Base-by-base conservation (phyloP, 2,113 vertebrate genomes). In the Dascyllus trimaculatus region DNA sequence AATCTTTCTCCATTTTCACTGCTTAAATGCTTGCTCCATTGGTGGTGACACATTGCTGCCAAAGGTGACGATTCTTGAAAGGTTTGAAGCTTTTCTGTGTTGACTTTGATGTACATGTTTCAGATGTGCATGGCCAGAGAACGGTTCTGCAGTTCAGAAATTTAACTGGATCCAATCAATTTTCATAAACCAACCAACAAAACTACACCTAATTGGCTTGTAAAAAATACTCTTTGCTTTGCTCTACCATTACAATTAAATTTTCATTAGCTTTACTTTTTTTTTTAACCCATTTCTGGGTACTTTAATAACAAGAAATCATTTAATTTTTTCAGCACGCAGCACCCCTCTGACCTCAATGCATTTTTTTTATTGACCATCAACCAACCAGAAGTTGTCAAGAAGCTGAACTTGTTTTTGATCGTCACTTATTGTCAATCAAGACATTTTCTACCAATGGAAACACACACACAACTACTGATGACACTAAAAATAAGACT, bases 1-100 rank as follows among this genome's bases (percentile, higher is more conserved):
- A 56, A 80, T 85, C 84, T 89, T 89, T 77, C 53, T 67, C 9
- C 2, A 3, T 69, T 75, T 63, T 52, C 25, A 58, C 21, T 0
- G 17, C 9, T 26, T 32, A 11, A 48, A 64, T 65, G 14, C 80
- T 69, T 66, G 26, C 2, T 65, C 9, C 53, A 32, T 35, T 32
- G 29, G 24, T 48, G 15, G 26, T 22, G 81, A 82, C 57, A 77
- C 38, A 25, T 48, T 67, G 29, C 29, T 62, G 67, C 6, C 46
- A 62, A 52, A 53, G 45, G 53, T 70, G 35, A 72, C 79, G 77
- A 76, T 77, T 80, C 24, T 62, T 58, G 13, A 29, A 26, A 60
- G 58, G 67, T 56, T 3, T 7, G 65, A 29, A 64, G n/a, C 38
- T 49, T 53, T 62, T 60, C 26, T 46, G 1, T 17, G 1, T 24